Base-by-base conservation (phyloP, 2,113 vertebrate species). In the Ammospiza caudacuta region DNA sequence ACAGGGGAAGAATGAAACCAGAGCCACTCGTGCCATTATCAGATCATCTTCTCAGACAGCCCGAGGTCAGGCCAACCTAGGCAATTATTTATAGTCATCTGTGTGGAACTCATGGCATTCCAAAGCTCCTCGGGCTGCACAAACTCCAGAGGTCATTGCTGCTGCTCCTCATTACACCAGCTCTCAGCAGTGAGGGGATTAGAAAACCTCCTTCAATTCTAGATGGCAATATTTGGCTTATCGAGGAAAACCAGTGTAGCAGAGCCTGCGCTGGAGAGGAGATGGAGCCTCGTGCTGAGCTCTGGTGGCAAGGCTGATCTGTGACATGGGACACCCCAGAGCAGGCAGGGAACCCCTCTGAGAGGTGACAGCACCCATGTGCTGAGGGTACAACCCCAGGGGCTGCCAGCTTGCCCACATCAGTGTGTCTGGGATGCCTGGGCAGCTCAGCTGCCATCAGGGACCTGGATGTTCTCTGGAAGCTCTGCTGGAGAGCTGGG, bases 11-110 rank as follows among this genome's bases (percentile, higher is more conserved):
- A 35, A 35, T 35, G 35, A 35, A 35, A 35, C 76, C 94, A 94
- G 86, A 95, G 94, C 76, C 87, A 87, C 91, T 94, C 0, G 3
- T 87, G 81, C 92, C 95, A 96, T 96, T 97, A 96, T 97, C 96
- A 95, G 94, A 95, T 95, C 95, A 95, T 97, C 95, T 89, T 82
- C 95, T 95, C 87, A 91, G 87, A 92, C 94, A 95, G 84, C 62
- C 81, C 67, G 3, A 97, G 96, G 96, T 97, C 96, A 96, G 93
- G 94, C 95, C 96, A 97, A 97, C 96, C 96, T 85, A 94, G 89
- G 91, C 94, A 96, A 94, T 96, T 95, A 94, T 96, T 96, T 97
- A 88, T 85, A 96, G 96, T 90, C 69, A 82, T 92, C 89, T 90
- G 61, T 93, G 80, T 97, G 95, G 94, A 96, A 95, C 92, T 95